These are phyloP conservation scores for Drosophila kurseongensis DNA, from an alignment of 1,140 invertebrate genomes.

Conservation along the genomic window DNA sequence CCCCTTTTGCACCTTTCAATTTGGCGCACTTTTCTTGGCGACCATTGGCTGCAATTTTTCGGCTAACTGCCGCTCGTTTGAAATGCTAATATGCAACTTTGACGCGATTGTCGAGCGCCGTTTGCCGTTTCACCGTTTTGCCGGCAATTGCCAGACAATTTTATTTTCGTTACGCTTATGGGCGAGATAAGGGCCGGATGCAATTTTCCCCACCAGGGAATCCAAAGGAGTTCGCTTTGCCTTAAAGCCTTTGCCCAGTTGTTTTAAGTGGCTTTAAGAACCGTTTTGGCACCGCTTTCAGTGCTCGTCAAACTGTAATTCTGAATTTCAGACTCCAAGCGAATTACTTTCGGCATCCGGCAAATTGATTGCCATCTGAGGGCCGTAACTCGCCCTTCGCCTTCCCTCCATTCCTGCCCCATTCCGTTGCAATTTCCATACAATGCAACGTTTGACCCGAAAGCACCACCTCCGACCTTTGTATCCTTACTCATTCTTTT, in stretches of 20 bases:
- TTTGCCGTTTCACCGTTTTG: conserved; percentile 17
- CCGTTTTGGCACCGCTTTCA: conserved; percentile 1
- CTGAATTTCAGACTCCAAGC: conserved; percentile 38
- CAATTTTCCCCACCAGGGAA: conserved; percentile 42
- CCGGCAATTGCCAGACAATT: conserved; percentile 78
- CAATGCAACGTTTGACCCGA: conserved; percentile 47
- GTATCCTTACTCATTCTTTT: conserved; percentile 3
- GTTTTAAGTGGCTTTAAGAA: conserved; percentile 29
- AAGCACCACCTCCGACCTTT: conserved; percentile 15
- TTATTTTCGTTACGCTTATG: conserved; percentile 71
- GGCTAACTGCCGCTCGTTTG: conserved; percentile 80
- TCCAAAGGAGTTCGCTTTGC: conserved; percentile 4
- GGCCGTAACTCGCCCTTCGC: conserved; percentile 5
- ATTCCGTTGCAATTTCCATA: conserved; percentile 61
- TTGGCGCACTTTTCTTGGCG: conserved; percentile 72
- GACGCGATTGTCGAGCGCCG: conserved; percentile 64
- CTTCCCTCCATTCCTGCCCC: not conserved
- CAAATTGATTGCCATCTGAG: conserved; percentile 75
- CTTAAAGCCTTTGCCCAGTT: conserved; percentile 24
- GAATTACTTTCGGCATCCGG: conserved; percentile 69
- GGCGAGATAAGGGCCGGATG: conserved; percentile 46
- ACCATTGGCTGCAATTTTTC: conserved; percentile 75
- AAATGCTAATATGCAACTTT: conserved; percentile 82
- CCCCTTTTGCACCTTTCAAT: conserved; percentile 68
- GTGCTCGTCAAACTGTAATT: conserved; percentile 52